These are phyloP conservation scores for Caenorhabditis sulstoni DNA, from an alignment of 2,888 invertebrate species.

Conservation along the genomic window DNA sequence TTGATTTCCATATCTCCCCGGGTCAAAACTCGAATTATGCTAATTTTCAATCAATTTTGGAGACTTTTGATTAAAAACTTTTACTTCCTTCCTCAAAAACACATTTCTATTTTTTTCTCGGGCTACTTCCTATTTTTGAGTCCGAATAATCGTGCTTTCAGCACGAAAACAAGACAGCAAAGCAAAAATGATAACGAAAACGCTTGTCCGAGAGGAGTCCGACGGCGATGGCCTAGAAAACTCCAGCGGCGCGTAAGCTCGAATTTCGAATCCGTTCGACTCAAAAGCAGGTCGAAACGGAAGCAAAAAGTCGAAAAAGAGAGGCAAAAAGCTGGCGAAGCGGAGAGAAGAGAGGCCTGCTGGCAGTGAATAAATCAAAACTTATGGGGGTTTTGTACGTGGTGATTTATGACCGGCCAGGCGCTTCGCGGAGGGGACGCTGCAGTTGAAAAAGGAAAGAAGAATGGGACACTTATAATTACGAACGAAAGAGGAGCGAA, in stretches of 20 bases:
- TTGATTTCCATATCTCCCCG: too few species aligned
- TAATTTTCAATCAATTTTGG: too few species aligned
- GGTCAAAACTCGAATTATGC: too few species aligned
- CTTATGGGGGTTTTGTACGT: conserved; percentile 15
- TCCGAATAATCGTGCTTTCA: background rate
- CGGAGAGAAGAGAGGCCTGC: background rate
- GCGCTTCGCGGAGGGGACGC: background rate
- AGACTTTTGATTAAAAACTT: background rate
- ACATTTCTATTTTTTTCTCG: too few species aligned
- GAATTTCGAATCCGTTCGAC: conserved; percentile 12
- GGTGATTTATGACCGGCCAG: conserved; percentile 12
- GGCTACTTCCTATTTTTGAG: too few species aligned
- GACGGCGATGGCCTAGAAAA: conserved; percentile 20
- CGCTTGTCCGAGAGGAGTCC: conserved; percentile 32
- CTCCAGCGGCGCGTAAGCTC: conserved; percentile 3
- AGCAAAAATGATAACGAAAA: conserved; percentile 19
- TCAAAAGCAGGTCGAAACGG: conserved; percentile 3
- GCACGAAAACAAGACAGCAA: background rate
- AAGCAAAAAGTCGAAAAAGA: background rate
- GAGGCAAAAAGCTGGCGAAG: too few species aligned
- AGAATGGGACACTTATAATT: conserved; percentile 2
- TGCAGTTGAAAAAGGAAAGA: conserved; percentile 6
- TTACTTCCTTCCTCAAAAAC: too few species aligned
- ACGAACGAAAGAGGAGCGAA: background rate
- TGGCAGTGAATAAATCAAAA: conserved; percentile 27